These are phyloP conservation scores for Phaethon lepturus DNA, from an alignment of 2,113 vertebrate species.

Conservation along the genomic window DNA sequence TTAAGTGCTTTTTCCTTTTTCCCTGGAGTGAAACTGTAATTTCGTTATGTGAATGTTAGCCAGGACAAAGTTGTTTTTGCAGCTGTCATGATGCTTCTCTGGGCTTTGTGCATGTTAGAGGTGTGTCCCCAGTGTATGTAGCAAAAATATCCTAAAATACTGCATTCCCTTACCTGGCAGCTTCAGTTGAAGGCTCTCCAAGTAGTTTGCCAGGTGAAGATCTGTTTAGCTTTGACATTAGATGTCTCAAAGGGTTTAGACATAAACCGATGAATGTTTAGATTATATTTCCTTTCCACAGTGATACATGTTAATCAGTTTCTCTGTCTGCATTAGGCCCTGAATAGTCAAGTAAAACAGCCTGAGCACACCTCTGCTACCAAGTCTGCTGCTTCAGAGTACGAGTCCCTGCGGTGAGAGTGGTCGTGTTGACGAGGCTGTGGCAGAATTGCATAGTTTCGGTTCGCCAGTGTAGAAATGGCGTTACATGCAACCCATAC, in stretches of 20 bases:
- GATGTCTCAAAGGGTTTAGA: neutral
- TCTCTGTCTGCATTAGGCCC: neutral
- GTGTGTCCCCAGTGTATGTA: neutral
- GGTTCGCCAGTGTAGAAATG: neutral
- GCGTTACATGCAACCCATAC: neutral
- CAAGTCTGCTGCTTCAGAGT: neutral
- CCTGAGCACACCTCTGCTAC: neutral
- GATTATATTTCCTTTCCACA: neutral
- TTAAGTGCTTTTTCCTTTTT: constrained; percentile 56
- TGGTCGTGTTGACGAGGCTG: neutral
- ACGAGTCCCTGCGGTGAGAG: neutral
- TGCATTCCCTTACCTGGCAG: neutral
- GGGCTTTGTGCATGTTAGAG: neutral
- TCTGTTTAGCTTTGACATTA: neutral
- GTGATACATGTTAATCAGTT: neutral
- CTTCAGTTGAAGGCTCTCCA: neutral
- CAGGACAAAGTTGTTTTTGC: constrained; percentile 12
- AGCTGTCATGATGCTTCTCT: constrained; percentile 1
- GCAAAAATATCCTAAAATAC: constrained; percentile 2
- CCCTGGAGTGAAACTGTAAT: constrained; percentile 46
- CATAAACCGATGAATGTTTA: neutral
- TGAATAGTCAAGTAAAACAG: neutral
- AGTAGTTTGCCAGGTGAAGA: neutral
- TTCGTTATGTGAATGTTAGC: neutral
- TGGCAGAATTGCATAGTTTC: neutral